phyloP scores from a whole-genome alignment of 2,113 vertebrate species.

The Circaetus gallicus region DNA sequence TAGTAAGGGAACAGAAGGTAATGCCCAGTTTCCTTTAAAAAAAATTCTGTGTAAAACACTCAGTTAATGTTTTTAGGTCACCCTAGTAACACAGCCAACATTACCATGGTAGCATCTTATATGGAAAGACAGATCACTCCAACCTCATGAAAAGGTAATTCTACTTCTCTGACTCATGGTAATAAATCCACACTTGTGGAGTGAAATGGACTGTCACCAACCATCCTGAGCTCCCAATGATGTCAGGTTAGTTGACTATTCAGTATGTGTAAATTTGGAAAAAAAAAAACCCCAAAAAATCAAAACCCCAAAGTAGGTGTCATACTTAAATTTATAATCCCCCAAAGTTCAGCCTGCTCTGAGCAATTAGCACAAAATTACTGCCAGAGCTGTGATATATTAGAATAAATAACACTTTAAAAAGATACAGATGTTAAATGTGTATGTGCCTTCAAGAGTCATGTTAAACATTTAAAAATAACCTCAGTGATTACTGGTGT shows the following conservation, averaged over 20 bases:
- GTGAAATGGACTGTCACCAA: constrained; percentile 17
- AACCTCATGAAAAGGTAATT: constrained; percentile 63
- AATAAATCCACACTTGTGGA: constrained; percentile 52
- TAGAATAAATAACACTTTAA: constrained; percentile 45
- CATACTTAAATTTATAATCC: constrained; percentile 9
- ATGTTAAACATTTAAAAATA: constrained; percentile 51
- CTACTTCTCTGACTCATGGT: constrained; percentile 57
- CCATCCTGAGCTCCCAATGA: neutral
- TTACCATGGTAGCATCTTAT: constrained; percentile 39
- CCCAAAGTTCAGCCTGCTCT: constrained; percentile 16
- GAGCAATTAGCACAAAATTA: constrained; percentile 50
- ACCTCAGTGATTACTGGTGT: neutral
- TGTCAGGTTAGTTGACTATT: constrained; percentile 35
- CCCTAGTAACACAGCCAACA: constrained; percentile 36
- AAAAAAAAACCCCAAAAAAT: neutral
- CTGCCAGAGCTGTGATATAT: constrained; percentile 22
- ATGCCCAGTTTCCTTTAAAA: constrained; percentile 29
- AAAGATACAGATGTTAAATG: constrained; percentile 48
- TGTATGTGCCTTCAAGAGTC: neutral
- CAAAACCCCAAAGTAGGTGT: neutral
- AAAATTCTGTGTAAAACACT: neutral
- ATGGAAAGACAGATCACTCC: constrained; percentile 48
- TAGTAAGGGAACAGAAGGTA: constrained; percentile 15
- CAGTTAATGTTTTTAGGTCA: constrained; percentile 56
- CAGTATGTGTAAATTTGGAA: neutral